These are phyloP conservation scores for Danio choprae DNA, from an alignment of 2,797 vertebrate genomes.

Conservation along the genomic window DNA sequence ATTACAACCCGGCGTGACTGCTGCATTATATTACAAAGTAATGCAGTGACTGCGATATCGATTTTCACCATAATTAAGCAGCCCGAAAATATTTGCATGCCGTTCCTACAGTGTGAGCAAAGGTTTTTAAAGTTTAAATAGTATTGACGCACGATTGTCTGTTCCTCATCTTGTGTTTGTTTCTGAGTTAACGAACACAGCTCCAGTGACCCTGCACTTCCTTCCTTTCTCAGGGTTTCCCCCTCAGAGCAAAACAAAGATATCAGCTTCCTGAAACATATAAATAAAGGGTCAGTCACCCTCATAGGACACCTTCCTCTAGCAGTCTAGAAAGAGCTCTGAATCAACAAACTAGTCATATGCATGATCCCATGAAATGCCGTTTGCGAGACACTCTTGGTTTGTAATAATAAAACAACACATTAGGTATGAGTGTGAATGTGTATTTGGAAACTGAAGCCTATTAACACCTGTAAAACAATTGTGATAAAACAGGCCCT, in stretches of 20 bases:
- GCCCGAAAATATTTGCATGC: no score
- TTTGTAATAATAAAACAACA: not conserved
- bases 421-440: not conserved
- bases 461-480: constrained; percentile 16
- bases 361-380: not conserved
- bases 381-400: not conserved
- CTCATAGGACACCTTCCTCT: constrained; percentile 70
- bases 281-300: constrained; percentile 64
- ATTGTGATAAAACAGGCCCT: constrained; percentile 26
- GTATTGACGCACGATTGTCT: not conserved
- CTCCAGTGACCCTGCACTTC: constrained; percentile 41
- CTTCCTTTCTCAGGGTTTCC: constrained; percentile 43
- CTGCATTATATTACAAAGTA: no score
- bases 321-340: constrained; percentile 21
- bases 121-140: constrained; percentile 39
- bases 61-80: no score
- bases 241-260: constrained; percentile 71
- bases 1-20: no score
- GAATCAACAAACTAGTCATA: constrained; percentile 22
- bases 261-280: constrained; percentile 73
- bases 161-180: constrained; percentile 26
- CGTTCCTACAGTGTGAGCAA: no score
- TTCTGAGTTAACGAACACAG: constrained; percentile 29
- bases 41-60: no score
- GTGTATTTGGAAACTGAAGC: not conserved